Evolutionary conservation across 1,140 invertebrate genomes (phyloP).

Genomic region (Lucilia cuprina): DNA sequence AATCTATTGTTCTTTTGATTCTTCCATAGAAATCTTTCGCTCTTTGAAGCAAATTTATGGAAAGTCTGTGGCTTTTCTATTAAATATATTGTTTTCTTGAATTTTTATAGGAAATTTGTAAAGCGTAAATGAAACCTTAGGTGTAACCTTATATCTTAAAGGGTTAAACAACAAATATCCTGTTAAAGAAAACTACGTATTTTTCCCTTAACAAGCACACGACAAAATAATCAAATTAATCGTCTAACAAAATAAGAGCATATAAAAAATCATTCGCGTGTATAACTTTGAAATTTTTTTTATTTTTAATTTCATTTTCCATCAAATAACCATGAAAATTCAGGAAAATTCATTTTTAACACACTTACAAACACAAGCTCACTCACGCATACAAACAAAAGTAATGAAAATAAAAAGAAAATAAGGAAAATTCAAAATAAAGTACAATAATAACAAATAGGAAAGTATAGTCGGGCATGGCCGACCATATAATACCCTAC

Average conservation of each 20-base stretch:
- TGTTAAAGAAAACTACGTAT: background rate
- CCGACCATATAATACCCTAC: too few species aligned
- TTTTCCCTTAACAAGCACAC: background rate
- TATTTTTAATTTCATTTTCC: background rate
- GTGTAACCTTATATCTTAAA: too few species aligned
- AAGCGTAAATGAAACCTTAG: too few species aligned
- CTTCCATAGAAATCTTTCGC: too few species aligned
- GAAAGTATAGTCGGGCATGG: too few species aligned
- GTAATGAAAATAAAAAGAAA: background rate
- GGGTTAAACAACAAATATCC: too few species aligned
- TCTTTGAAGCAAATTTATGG: too few species aligned
- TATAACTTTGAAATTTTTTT: background rate
- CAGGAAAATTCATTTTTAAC: background rate
- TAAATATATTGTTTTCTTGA: too few species aligned
- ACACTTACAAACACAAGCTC: background rate
- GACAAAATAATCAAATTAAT: background rate
- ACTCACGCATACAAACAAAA: background rate
- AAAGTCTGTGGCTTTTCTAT: too few species aligned
- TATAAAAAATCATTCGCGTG: background rate
- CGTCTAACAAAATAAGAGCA: background rate
- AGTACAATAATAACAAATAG: background rate
- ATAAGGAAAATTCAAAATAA: background rate
- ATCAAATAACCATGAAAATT: background rate
- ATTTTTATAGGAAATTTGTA: too few species aligned
- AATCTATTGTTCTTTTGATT: too few species aligned